A percentile compares a stretch with the other conserved stretches of the same genome.
phyloP scores from a whole-genome alignment of 2,888 invertebrate genomes.

The Busseola fusca region DNA sequence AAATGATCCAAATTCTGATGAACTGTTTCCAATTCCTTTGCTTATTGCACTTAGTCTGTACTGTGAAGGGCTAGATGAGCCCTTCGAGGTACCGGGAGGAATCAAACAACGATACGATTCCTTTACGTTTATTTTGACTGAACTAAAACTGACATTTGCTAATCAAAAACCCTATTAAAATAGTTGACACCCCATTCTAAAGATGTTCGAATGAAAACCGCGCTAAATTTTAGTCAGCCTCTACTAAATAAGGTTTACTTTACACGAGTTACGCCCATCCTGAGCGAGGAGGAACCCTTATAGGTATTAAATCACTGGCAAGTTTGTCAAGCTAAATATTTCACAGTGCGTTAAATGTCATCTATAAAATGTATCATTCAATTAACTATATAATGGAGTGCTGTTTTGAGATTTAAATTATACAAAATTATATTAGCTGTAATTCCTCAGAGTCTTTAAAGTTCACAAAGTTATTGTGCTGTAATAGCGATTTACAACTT shows the following conservation, averaged over 20 bases:
- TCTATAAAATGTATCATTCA: constrained; percentile 16
- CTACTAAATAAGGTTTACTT: no score
- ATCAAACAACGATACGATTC: no score
- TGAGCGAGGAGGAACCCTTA: background rate
- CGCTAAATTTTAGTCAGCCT: no score
- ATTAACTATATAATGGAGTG: constrained; percentile 9
- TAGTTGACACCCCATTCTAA: no score
- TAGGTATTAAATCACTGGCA: constrained; percentile 9
- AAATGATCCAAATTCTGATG: no score
- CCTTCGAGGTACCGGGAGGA: no score
- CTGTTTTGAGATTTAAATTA: constrained; percentile 12
- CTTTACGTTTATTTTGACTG: no score
- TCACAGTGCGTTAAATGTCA: constrained; percentile 12
- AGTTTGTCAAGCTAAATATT: constrained; percentile 20
- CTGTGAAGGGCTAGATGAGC: no score
- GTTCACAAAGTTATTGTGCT: constrained; percentile 23
- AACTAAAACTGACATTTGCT: no score
- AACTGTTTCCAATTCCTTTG: background rate
- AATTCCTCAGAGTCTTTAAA: constrained; percentile 10
- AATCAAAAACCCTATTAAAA: no score
- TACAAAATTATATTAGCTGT: constrained; percentile 4
- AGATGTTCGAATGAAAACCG: no score
- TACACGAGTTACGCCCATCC: no score
- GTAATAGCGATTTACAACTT: constrained; percentile 20
- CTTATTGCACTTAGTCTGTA: background rate